Evolutionary conservation across 1,140 invertebrate genomes (phyloP).

Genomic region (Schlechtendalia chinensis): DNA sequence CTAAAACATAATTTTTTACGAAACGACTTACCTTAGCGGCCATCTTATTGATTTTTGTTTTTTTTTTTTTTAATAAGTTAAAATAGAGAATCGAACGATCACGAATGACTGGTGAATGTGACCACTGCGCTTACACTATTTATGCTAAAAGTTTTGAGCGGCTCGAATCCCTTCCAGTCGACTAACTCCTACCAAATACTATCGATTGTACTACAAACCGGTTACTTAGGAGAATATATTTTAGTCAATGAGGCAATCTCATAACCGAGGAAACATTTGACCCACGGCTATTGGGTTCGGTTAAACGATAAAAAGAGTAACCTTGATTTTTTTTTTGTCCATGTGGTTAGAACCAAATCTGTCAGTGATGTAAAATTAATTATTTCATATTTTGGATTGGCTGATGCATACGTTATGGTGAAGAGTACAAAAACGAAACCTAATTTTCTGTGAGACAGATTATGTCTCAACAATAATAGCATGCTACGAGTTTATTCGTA

Average conservation of each 20-base stretch:
- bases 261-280: slow-evolving; percentile 27
- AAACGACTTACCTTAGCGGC: slow-evolving; percentile 26
- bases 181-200: slow-evolving; percentile 31
- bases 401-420: not conserved
- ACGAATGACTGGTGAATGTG: slow-evolving; percentile 39
- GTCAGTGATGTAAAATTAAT: slow-evolving; percentile 26
- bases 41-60: slow-evolving; percentile 25
- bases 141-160: slow-evolving; percentile 27
- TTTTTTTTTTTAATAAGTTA: not conserved
- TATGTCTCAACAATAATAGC: not conserved
- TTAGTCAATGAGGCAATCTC: slow-evolving; percentile 20
- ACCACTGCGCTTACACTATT: slow-evolving; percentile 7
- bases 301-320: slow-evolving; percentile 33
- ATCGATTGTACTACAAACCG: slow-evolving; percentile 27
- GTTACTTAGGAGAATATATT: slow-evolving; percentile 1
- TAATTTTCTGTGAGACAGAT: slow-evolving; percentile 7
- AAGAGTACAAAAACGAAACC: not conserved
- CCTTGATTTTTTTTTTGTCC: slow-evolving; percentile 17
- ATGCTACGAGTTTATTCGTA: not conserved
- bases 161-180: slow-evolving; percentile 24
- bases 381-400: slow-evolving; percentile 14
- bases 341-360: slow-evolving; percentile 8
- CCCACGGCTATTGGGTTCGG: slow-evolving; percentile 26
- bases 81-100: slow-evolving; percentile 20
- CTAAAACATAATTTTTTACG: not conserved